Evolutionary conservation across 35 echinoderm and acorn worm genomes (phyloP).

Genomic region (Apostichopus japonicus): DNA sequence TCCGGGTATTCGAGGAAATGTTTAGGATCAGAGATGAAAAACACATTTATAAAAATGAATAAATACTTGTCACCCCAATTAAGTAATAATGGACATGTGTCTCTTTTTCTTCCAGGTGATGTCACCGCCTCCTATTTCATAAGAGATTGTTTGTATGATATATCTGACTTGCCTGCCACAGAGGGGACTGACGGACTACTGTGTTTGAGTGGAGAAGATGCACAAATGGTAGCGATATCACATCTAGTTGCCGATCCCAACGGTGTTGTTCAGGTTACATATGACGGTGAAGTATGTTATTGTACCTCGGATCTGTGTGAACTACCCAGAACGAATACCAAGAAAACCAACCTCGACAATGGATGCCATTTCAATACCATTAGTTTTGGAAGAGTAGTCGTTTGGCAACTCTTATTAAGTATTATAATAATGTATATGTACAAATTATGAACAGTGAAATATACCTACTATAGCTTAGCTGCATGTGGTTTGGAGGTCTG

Average conservation of each 20-base stretch:
- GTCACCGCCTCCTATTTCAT: not conserved
- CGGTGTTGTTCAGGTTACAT: not conserved
- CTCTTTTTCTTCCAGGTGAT: not conserved
- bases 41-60: not conserved
- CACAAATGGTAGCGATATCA: not conserved
- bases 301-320: conserved; percentile 44
- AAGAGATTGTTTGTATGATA: conserved; percentile 36
- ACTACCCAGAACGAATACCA: not conserved
- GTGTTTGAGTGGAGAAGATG: not conserved
- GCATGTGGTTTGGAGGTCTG: too few relatives aligned
- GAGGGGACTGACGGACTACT: not conserved
- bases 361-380: too few relatives aligned
- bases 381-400: too few relatives aligned
- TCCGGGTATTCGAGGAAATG: not conserved
- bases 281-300: conserved; percentile 15
- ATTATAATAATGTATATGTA: too few relatives aligned
- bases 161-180: not conserved
- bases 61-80: not conserved
- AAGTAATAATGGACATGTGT: not conserved
- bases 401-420: too few relatives aligned
- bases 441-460: too few relatives aligned
- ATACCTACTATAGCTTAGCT: too few relatives aligned
- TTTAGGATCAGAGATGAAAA: not conserved
- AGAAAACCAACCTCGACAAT: not conserved
- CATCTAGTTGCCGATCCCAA: not conserved